Percentiles rank a stretch among this genome's conserved stretches.
phyloP scores from a whole-genome alignment of 2,888 invertebrate genomes.

The Anagyrus pseudococci region DNA sequence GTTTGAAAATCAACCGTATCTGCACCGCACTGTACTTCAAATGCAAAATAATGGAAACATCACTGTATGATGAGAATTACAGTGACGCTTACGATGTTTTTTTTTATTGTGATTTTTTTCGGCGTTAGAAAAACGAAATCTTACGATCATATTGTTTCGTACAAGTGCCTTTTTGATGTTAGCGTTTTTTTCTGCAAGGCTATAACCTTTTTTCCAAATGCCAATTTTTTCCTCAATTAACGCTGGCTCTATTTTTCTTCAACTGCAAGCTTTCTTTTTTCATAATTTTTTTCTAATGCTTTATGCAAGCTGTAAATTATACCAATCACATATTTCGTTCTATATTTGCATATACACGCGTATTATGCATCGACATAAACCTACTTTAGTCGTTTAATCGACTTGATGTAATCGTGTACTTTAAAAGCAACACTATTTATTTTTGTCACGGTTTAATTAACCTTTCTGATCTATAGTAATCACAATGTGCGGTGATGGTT shows the following conservation, averaged over 20 bases:
- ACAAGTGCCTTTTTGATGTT: conserved; percentile 60
- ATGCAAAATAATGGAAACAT: conserved; percentile 26
- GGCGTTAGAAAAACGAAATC: conserved; percentile 37
- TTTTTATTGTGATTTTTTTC: conserved; percentile 30
- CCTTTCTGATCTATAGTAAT: too few species aligned
- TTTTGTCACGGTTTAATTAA: conserved; percentile 8
- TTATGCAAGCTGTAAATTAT: conserved; percentile 32
- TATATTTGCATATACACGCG: conserved; percentile 19
- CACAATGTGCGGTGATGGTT: conserved; percentile 33
- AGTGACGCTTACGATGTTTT: conserved; percentile 46
- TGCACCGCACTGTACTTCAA: conserved; percentile 46
- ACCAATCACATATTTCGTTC: conserved; percentile 4
- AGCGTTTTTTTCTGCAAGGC: conserved; percentile 49
- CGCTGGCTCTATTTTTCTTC: conserved; percentile 37
- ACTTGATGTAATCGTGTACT: neutral
- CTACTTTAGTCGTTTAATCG: conserved; percentile 23
- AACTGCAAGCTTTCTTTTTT: conserved; percentile 38
- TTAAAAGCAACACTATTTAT: conserved; percentile 6
- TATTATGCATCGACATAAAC: conserved; percentile 31
- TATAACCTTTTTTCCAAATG: conserved; percentile 39
- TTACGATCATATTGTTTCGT: conserved; percentile 50
- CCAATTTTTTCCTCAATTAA: conserved; percentile 31
- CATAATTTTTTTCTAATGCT: conserved; percentile 18
- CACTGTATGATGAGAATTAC: conserved; percentile 41
- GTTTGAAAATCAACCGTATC: conserved; percentile 48